Percentiles rank a stretch among this genome's conserved stretches.
phyloP scores from a whole-genome alignment of 2,888 invertebrate species.

The Amphimallon solstitiale region DNA sequence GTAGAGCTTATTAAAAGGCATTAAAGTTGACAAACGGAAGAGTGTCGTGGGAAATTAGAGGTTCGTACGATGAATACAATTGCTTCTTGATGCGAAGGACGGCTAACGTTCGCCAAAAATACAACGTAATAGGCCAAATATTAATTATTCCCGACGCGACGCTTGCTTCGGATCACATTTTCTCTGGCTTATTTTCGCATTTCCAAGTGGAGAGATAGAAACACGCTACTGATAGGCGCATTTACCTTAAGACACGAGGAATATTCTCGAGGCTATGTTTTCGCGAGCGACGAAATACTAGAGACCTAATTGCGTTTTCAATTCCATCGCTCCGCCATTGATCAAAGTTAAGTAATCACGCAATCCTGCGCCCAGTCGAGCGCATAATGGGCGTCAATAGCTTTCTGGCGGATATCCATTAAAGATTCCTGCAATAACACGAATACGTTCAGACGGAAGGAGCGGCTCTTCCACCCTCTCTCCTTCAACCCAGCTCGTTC shows the following conservation, averaged over 20 bases:
- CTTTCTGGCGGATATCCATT: conserved; percentile 52
- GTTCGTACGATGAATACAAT: no score
- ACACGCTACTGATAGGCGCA: not conserved
- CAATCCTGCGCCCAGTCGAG: conserved; percentile 43
- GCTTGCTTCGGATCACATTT: no score
- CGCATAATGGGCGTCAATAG: conserved; percentile 52
- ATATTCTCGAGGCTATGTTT: conserved; percentile 15
- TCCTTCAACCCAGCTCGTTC: conserved; percentile 1
- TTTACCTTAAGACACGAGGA: not conserved
- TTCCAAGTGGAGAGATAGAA: no score
- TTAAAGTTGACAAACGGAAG: no score
- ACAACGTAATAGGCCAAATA: no score
- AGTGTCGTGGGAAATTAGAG: no score
- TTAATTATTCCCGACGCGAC: no score
- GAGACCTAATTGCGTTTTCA: conserved; percentile 40
- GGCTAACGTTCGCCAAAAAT: no score
- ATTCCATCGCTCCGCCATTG: conserved; percentile 39
- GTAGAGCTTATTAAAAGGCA: no score
- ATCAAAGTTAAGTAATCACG: conserved; percentile 43
- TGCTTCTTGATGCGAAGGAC: no score
- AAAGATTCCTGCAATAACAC: conserved; percentile 49
- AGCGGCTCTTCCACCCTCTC: conserved; percentile 20
- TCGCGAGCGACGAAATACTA: conserved; percentile 21
- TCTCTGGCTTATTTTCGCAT: no score
- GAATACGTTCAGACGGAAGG: conserved; percentile 36